phyloP scores from a whole-genome alignment of 1,140 invertebrate species.

The Pogonomyrmex barbatus region DNA sequence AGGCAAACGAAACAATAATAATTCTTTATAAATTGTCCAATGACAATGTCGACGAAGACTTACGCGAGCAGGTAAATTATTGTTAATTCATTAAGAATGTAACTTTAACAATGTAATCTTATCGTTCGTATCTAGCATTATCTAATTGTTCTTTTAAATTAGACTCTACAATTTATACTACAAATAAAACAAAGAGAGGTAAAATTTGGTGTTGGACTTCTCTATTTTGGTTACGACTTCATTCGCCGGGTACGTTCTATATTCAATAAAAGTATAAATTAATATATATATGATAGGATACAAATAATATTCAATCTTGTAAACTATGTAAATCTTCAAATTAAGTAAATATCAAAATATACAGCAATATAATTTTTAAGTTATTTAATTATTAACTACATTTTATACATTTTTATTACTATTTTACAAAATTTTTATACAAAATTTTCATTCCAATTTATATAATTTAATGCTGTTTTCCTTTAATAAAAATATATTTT shows the following conservation, averaged over 20 bases:
- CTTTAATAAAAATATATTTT: conserved; percentile 2
- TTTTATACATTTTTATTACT: neutral
- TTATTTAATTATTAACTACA: neutral
- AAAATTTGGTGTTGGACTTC: conserved; percentile 25
- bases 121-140: neutral
- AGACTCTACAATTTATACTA: conserved; percentile 33
- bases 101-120: too few species aligned
- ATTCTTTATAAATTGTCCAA: conserved; percentile 31
- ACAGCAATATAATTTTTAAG: neutral
- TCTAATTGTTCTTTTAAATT: neutral
- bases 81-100: too few species aligned
- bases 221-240: conserved; percentile 13
- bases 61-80: conserved; percentile 28
- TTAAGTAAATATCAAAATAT: neutral
- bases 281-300: neutral
- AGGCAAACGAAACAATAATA: conserved; percentile 10
- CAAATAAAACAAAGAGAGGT: conserved; percentile 12
- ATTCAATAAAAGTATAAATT: neutral
- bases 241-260: neutral
- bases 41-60: neutral
- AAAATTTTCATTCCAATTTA: neutral
- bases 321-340: neutral
- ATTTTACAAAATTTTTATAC: neutral
- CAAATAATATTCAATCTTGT: neutral
- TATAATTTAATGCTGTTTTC: neutral